Evolutionary conservation across 2,888 invertebrate species (phyloP).

Genomic region (Unio delphinus): DNA sequence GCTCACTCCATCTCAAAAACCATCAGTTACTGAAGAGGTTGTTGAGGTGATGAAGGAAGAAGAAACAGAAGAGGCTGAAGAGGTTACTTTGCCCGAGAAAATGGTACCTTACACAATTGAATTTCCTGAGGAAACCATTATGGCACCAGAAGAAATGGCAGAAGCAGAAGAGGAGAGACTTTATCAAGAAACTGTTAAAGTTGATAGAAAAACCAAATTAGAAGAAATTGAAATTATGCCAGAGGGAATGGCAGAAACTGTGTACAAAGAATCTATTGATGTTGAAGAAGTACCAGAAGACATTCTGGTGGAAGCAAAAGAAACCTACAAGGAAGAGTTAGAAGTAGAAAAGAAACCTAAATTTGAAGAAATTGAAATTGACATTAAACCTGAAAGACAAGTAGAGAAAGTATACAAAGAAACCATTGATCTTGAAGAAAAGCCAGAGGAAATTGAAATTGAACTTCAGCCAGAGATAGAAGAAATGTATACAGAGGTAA

Average conservation of each 20-base stretch:
- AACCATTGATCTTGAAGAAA: no score
- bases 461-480: no score
- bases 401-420: conserved; percentile 1
- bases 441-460: no score
- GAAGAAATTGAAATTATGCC: conserved; percentile 9
- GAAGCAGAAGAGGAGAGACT: conserved; percentile 1
- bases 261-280: conserved; percentile 2
- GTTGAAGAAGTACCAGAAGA: conserved; percentile 7
- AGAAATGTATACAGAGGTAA: no score
- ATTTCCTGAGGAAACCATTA: conserved; percentile 9
- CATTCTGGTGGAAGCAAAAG: conserved; percentile 1
- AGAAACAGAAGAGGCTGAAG: conserved; percentile 3
- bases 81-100: conserved; percentile 6
- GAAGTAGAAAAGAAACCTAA: not conserved
- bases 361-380: not conserved
- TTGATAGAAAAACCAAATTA: not conserved
- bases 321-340: not conserved
- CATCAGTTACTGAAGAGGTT: not conserved
- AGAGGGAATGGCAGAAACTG: conserved; percentile 1
- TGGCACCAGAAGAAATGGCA: conserved; percentile 2
- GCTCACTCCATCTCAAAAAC: no score
- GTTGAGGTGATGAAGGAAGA: conserved; percentile 3
- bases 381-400: conserved; percentile 7
- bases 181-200: conserved; percentile 3
- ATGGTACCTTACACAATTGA: conserved; percentile 3